phyloP scores from a whole-genome alignment of 2,797 vertebrate species.

The Gymnoscopelus microlampas region DNA sequence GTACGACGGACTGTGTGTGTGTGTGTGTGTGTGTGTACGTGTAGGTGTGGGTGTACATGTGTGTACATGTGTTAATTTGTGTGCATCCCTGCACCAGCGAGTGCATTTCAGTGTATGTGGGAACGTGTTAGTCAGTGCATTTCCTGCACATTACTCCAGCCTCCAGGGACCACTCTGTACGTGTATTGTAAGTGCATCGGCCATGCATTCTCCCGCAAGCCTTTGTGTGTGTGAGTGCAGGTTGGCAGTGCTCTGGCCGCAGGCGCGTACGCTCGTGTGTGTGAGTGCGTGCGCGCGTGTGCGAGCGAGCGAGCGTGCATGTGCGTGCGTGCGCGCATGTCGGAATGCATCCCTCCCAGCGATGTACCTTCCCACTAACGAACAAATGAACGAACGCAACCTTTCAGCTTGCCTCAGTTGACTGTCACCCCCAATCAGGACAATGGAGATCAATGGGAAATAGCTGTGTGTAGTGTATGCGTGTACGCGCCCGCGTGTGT shows the following conservation, averaged over 20 bases:
- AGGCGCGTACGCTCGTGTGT: slow-evolving; percentile 1
- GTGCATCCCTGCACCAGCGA: slow-evolving; percentile 19
- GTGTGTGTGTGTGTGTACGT: background rate
- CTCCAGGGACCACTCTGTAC: slow-evolving; percentile 58
- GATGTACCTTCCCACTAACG: slow-evolving; percentile 50
- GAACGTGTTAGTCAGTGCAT: slow-evolving; percentile 34
- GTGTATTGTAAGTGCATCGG: no score
- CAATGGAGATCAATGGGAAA: slow-evolving; percentile 67
- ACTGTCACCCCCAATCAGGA: slow-evolving; percentile 74
- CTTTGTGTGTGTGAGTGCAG: no score
- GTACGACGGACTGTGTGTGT: background rate
- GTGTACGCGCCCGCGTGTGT: no score
- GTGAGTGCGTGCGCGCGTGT: background rate
- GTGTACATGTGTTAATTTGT: no score
- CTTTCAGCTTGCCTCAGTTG: slow-evolving; percentile 57
- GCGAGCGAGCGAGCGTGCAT: slow-evolving; percentile 2
- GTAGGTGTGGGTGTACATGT: slow-evolving; percentile 19
- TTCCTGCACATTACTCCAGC: slow-evolving; percentile 24
- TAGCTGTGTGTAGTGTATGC: no score
- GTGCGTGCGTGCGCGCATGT: slow-evolving; percentile 27
- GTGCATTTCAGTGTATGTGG: slow-evolving; percentile 38
- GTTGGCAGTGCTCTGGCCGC: no score
- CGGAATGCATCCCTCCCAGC: slow-evolving; percentile 31
- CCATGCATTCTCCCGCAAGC: no score
- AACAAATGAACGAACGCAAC: slow-evolving; percentile 73